Evolutionary conservation across 2,888 invertebrate genomes (phyloP).

Genomic region (Carpatolechia fugitivella): DNA sequence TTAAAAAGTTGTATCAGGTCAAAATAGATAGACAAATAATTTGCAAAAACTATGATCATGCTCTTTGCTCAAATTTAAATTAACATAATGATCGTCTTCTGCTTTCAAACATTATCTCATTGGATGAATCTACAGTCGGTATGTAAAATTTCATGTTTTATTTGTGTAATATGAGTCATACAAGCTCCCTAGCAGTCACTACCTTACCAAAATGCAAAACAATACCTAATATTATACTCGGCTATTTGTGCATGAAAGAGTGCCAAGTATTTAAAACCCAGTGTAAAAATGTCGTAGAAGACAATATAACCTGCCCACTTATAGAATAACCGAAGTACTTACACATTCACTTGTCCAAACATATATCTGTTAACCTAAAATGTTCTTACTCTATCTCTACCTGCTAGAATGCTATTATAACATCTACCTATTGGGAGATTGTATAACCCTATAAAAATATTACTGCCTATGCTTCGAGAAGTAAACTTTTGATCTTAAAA

Average conservation of each 20-base stretch:
- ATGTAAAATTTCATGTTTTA: slow-evolving; percentile 56
- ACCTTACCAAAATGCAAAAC: not conserved
- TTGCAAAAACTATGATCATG: slow-evolving; percentile 5
- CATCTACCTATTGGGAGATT: slow-evolving; percentile 42
- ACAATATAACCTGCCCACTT: not conserved
- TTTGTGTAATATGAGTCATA: slow-evolving; percentile 42
- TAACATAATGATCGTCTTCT: slow-evolving; percentile 54
- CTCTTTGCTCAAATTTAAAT: slow-evolving; percentile 31
- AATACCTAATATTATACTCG: too few relatives aligned
- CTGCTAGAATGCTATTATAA: not conserved
- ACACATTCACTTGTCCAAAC: not conserved
- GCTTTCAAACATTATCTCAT: slow-evolving; percentile 65
- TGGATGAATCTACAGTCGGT: slow-evolving; percentile 71
- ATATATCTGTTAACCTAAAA: not conserved
- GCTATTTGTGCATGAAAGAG: not conserved
- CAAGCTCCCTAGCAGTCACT: slow-evolving; percentile 37
- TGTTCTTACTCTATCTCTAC: too few relatives aligned
- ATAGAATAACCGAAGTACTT: not conserved
- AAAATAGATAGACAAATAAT: not conserved
- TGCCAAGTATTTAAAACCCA: slow-evolving; percentile 14
- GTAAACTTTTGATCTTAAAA: slow-evolving; percentile 3
- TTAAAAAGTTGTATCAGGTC: not conserved
- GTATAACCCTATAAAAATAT: slow-evolving; percentile 37
- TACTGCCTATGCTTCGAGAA: slow-evolving; percentile 14
- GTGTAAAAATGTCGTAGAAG: slow-evolving; percentile 2